phyloP scores from a whole-genome alignment of 2,797 vertebrate species.

The Acanthurus leucopareius region DNA sequence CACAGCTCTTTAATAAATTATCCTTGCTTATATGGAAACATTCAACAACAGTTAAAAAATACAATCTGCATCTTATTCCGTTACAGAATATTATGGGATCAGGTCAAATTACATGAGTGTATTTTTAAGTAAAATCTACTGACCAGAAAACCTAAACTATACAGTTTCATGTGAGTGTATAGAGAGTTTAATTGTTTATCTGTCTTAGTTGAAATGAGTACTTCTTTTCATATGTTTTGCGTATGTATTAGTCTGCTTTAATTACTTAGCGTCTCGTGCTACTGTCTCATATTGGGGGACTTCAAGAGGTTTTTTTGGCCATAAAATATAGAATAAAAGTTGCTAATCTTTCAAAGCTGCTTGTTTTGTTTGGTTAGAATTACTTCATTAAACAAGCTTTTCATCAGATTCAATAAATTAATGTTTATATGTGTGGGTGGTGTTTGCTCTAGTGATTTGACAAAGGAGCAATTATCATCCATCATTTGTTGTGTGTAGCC shows the following conservation, averaged over 20 bases:
- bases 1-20: not conserved
- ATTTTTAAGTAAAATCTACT: not conserved
- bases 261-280: too few species aligned
- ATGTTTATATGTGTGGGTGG: constrained; percentile 15
- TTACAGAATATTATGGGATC: not conserved
- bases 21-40: not conserved
- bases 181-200: too few species aligned
- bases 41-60: not conserved
- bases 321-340: not conserved
- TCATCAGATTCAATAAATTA: not conserved
- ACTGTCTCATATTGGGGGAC: too few species aligned
- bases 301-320: not conserved
- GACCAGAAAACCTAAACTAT: too few species aligned
- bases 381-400: not conserved
- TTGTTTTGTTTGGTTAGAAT: not conserved
- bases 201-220: too few species aligned
- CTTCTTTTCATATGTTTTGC: too few species aligned
- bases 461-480: constrained; percentile 1
- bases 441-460: constrained; percentile 7
- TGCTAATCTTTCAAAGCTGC: not conserved
- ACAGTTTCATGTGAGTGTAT: too few species aligned
- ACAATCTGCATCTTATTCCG: too few species aligned
- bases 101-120: not conserved
- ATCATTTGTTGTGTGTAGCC: not conserved
- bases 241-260: too few species aligned